A percentile compares a stretch with the other conserved stretches of the same genome.
Evolutionary conservation across 2,888 invertebrate species (phyloP).

Genomic region (Encarsia formosa): DNA sequence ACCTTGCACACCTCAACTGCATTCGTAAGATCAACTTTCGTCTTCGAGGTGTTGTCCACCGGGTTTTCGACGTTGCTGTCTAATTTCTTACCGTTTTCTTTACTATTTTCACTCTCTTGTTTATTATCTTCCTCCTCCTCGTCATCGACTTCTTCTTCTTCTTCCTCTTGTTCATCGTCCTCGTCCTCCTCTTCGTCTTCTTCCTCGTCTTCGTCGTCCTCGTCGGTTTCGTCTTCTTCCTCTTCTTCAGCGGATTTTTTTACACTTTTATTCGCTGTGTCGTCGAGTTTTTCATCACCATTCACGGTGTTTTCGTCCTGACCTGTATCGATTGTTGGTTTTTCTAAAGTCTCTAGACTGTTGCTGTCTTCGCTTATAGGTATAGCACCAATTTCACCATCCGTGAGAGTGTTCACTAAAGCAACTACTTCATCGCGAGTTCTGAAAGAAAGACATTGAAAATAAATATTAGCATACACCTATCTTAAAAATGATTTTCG

Average conservation of each 20-base stretch:
- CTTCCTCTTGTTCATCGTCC: slow-evolving; percentile 37
- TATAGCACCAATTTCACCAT: slow-evolving; percentile 64
- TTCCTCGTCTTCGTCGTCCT: slow-evolving; percentile 31
- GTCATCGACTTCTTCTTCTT: slow-evolving; percentile 29
- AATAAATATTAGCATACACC: no score
- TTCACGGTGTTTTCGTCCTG: slow-evolving; percentile 44
- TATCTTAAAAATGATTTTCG: no score
- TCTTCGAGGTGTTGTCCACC: neutral
- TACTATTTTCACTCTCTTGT: slow-evolving; percentile 29
- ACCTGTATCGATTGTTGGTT: slow-evolving; percentile 57
- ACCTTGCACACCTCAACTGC: slow-evolving; percentile 5
- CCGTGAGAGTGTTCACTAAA: slow-evolving; percentile 71
- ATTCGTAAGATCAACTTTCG: slow-evolving; percentile 1
- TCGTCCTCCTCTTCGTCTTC: slow-evolving; percentile 38
- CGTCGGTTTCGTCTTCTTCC: slow-evolving; percentile 34
- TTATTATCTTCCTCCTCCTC: slow-evolving; percentile 34
- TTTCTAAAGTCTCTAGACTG: slow-evolving; percentile 56
- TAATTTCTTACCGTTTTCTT: slow-evolving; percentile 17
- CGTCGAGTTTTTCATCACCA: slow-evolving; percentile 31
- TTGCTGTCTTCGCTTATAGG: slow-evolving; percentile 64
- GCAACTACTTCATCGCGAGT: slow-evolving; percentile 75
- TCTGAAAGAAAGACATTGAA: slow-evolving; percentile 51
- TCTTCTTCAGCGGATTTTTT: slow-evolving; percentile 3
- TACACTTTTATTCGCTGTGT: neutral
- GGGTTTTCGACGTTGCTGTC: slow-evolving; percentile 4